Evolutionary conservation across 1,140 invertebrate genomes (phyloP).

Genomic region (Bathynomus jamesi): DNA sequence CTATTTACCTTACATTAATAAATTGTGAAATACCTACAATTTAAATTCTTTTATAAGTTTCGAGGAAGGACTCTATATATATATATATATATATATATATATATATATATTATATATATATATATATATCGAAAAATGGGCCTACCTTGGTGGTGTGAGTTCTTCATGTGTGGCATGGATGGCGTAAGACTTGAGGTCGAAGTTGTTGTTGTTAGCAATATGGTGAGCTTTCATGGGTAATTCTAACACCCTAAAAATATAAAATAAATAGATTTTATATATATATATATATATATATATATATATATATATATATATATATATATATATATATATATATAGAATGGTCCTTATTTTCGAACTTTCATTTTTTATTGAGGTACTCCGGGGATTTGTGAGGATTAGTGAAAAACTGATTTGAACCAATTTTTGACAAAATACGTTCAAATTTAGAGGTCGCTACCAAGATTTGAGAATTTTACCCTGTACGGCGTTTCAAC

Average conservation of each 20-base stretch:
- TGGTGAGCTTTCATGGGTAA: slow-evolving; percentile 7
- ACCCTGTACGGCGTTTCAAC: too few relatives aligned
- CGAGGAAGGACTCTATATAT: background rate
- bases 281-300: slow-evolving; percentile 14
- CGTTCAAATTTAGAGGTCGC: too few relatives aligned
- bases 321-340: slow-evolving; percentile 12
- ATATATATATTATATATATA: background rate
- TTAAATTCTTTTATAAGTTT: background rate
- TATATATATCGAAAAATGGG: too few relatives aligned
- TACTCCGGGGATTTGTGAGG: too few relatives aligned
- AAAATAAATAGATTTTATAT: background rate
- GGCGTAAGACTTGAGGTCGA: slow-evolving; percentile 10
- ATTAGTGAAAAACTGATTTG: too few relatives aligned
- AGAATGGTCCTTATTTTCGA: too few relatives aligned
- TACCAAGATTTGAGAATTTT: too few relatives aligned
- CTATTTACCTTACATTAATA: too few relatives aligned
- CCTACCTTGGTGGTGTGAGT: slow-evolving; percentile 11
- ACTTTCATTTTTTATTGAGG: too few relatives aligned
- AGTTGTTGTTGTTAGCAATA: background rate
- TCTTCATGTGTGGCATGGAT: slow-evolving; percentile 5
- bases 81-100: background rate
- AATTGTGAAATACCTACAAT: too few relatives aligned
- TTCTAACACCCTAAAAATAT: background rate
- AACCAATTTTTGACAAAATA: too few relatives aligned
- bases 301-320: slow-evolving; percentile 12